These are phyloP conservation scores for Knipowitschia caucasica DNA, from an alignment of 2,797 vertebrate genomes.

Conservation along the genomic window DNA sequence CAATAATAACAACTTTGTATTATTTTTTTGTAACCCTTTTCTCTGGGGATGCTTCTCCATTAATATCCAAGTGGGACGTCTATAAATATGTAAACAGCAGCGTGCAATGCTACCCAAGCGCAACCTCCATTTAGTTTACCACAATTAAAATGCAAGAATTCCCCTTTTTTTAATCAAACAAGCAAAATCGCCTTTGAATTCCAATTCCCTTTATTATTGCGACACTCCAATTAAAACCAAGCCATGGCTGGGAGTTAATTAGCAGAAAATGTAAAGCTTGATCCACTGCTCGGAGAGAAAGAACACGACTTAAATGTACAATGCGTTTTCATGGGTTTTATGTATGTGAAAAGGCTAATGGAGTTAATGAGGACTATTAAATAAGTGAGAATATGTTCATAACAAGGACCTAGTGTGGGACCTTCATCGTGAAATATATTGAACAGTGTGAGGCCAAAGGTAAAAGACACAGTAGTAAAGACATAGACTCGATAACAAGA, in stretches of 20 bases:
- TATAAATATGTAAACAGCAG: slow-evolving; percentile 33
- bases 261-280: slow-evolving; percentile 32
- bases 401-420: slow-evolving; percentile 7
- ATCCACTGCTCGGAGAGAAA: slow-evolving; percentile 20
- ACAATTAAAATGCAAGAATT: slow-evolving; percentile 9
- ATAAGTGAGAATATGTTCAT: slow-evolving; percentile 33
- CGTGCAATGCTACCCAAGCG: slow-evolving; percentile 17
- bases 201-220: slow-evolving; percentile 14
- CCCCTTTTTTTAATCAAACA: slow-evolving; percentile 20
- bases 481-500: neutral
- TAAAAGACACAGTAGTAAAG: too few relatives aligned
- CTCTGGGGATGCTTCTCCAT: slow-evolving; percentile 28
- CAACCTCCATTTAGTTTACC: slow-evolving; percentile 8
- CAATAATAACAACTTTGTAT: slow-evolving; percentile 33
- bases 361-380: slow-evolving; percentile 43
- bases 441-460: neutral
- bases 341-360: slow-evolving; percentile 44
- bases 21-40: slow-evolving; percentile 34
- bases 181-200: slow-evolving; percentile 20
- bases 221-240: slow-evolving; percentile 31
- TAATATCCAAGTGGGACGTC: slow-evolving; percentile 52
- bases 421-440: neutral
- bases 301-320: slow-evolving; percentile 22
- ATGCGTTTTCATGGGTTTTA: slow-evolving; percentile 40
- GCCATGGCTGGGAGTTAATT: slow-evolving; percentile 30